Percentiles rank a stretch among this genome's conserved stretches.
Evolutionary conservation across 1,140 invertebrate genomes (phyloP).

Genomic region (Lamellibrachia luymesi): DNA sequence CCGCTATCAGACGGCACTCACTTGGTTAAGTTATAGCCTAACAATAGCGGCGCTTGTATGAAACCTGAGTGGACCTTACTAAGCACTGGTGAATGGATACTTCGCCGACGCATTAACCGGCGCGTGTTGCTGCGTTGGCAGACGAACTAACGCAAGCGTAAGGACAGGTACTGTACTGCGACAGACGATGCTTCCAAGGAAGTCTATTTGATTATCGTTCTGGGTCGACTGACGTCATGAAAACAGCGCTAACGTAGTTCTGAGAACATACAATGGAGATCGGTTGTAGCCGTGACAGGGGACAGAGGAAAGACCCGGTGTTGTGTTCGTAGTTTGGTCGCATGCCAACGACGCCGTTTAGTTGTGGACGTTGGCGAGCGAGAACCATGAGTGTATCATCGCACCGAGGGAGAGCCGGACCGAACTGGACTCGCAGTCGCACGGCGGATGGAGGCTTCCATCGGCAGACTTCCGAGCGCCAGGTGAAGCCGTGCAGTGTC

Average conservation of each 20-base stretch:
- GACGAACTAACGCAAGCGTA: background rate
- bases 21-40: background rate
- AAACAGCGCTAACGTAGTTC: background rate
- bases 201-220: background rate
- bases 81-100: background rate
- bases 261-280: background rate
- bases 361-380: too few relatives aligned
- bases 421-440: background rate
- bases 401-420: background rate
- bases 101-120: background rate
- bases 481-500: background rate
- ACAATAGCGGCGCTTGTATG: background rate
- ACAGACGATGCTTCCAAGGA: background rate
- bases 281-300: background rate
- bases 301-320: background rate
- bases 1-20: background rate
- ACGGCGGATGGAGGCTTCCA: background rate
- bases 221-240: background rate
- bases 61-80: background rate
- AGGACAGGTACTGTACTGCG: background rate
- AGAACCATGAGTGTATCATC: background rate
- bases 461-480: background rate
- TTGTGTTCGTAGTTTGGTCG: background rate
- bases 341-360: background rate
- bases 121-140: background rate